phyloP scores from a whole-genome alignment of 2,113 vertebrate species.

The Anolis sagrei region DNA sequence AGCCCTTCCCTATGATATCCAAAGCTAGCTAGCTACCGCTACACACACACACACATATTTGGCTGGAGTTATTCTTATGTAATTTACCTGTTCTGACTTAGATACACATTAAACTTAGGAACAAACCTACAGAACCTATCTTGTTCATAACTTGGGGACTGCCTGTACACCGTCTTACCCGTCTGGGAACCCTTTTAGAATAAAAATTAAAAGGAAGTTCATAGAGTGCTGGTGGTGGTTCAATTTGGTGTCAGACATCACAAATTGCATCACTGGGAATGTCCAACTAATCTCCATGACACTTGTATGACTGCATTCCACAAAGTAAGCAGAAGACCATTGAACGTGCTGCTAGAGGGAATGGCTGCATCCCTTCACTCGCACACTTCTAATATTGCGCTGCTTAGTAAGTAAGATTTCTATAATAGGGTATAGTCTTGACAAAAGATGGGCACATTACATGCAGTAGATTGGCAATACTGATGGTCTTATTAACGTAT shows the following conservation, averaged over 20 bases:
- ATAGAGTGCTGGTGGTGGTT: background rate
- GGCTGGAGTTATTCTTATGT: too few species aligned
- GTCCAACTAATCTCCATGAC: slow-evolving; percentile 20
- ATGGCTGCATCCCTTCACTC: background rate
- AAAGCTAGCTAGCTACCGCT: too few species aligned
- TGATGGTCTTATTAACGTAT: too few species aligned
- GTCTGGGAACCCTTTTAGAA: background rate
- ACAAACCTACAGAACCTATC: too few species aligned
- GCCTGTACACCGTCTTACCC: too few species aligned
- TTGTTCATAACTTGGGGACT: too few species aligned
- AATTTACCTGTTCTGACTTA: too few species aligned
- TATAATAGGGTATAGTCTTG: background rate
- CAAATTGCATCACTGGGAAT: slow-evolving; percentile 30
- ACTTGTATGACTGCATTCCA: slow-evolving; percentile 11
- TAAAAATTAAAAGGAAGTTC: slow-evolving; percentile 15
- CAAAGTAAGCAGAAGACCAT: background rate
- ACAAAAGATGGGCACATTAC: background rate
- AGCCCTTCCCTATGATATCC: too few species aligned
- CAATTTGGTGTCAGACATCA: slow-evolving; percentile 10
- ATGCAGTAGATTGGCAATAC: background rate
- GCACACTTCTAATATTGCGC: too few species aligned
- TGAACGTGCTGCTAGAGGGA: background rate
- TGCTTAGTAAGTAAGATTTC: background rate
- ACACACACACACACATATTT: too few species aligned
- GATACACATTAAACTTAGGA: too few species aligned